These are phyloP conservation scores for Chiloscyllium plagiosum DNA, from an alignment of 2,113 vertebrate species.

Conservation along the genomic window DNA sequence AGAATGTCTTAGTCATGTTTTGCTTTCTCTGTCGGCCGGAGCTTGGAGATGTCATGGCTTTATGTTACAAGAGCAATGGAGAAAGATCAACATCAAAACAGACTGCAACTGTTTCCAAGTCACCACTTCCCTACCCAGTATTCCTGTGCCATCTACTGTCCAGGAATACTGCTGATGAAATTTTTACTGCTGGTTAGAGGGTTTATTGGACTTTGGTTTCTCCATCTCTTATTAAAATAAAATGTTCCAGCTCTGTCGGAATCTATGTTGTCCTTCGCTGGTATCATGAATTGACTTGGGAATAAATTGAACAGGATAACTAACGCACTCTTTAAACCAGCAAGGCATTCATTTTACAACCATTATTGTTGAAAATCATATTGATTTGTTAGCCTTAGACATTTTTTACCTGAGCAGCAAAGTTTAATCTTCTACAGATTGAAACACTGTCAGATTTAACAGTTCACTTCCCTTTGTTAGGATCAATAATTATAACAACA, in stretches of 20 bases:
- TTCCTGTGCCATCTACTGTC: not conserved
- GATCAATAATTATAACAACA: slow-evolving; percentile 16
- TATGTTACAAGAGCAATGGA: not conserved
- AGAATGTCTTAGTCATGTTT: not conserved
- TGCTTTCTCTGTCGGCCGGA: not conserved
- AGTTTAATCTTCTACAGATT: not conserved
- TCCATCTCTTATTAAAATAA: not conserved
- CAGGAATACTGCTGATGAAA: not conserved
- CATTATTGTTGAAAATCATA: not conserved
- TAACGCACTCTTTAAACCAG: not conserved
- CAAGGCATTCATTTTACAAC: not conserved
- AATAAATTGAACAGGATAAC: not conserved
- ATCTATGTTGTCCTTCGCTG: not conserved
- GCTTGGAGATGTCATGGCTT: not conserved
- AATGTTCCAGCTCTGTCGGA: not conserved
- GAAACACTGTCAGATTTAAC: not conserved
- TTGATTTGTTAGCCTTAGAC: not conserved
- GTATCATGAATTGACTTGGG: not conserved
- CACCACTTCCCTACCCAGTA: not conserved
- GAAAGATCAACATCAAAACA: not conserved
- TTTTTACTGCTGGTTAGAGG: not conserved
- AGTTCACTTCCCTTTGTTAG: not conserved
- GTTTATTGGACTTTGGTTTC: not conserved
- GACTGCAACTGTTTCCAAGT: not conserved
- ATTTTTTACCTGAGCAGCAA: slow-evolving; percentile 16